Evolutionary conservation across 2,888 invertebrate genomes (phyloP).

Genomic region (Plagodis dolabraria): DNA sequence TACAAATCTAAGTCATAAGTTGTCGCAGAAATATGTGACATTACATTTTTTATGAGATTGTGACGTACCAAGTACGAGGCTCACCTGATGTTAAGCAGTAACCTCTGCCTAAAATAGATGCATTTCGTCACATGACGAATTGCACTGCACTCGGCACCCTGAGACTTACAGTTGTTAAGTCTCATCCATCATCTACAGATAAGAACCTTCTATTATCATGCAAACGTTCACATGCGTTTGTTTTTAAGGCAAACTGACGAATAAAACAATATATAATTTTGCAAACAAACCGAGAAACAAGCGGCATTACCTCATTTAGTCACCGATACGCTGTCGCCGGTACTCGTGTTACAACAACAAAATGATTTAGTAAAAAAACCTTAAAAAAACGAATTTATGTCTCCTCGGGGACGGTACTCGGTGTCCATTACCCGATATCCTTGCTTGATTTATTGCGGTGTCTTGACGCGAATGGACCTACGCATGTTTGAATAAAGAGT

Average conservation of each 20-base stretch:
- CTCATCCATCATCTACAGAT: no score
- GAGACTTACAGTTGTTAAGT: no score
- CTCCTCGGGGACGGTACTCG: slow-evolving; percentile 69
- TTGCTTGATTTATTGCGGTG: slow-evolving; percentile 76
- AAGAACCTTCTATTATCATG: no score
- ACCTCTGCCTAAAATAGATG: no score
- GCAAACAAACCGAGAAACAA: slow-evolving; percentile 3
- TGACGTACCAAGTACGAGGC: no score
- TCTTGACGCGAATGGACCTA: slow-evolving; percentile 47
- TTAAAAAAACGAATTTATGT: slow-evolving; percentile 78
- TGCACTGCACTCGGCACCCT: no score
- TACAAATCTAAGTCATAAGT: no score
- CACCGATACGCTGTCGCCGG: slow-evolving; percentile 46
- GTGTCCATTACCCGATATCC: slow-evolving; percentile 81
- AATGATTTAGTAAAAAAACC: slow-evolving; percentile 74
- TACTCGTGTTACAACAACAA: slow-evolving; percentile 56
- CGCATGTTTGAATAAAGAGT: slow-evolving; percentile 7
- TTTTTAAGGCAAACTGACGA: not conserved
- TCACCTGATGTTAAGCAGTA: no score
- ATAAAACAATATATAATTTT: not conserved
- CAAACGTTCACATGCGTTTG: no score
- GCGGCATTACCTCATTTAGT: slow-evolving; percentile 52
- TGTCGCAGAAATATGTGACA: no score
- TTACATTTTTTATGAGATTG: no score
- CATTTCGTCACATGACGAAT: no score